phyloP scores from a whole-genome alignment of 1,140 invertebrate genomes.

The Phymastichus coffea region DNA sequence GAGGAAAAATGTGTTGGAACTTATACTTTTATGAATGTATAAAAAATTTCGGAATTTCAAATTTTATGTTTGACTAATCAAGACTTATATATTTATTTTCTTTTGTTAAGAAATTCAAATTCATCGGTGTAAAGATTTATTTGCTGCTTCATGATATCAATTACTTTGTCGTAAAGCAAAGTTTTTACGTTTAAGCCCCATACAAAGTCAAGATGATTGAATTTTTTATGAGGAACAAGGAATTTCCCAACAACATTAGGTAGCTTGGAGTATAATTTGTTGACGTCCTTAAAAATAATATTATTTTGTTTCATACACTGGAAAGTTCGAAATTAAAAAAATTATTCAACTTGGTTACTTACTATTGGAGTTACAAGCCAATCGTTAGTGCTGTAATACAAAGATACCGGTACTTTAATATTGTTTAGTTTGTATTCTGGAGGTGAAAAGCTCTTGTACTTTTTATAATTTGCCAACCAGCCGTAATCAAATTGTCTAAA shows the following conservation, averaged over 20 bases:
- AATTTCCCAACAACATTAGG: neutral
- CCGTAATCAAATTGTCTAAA: slow-evolving; percentile 5
- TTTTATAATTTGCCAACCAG: neutral
- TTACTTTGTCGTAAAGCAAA: neutral
- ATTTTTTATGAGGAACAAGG: neutral
- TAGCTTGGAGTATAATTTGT: neutral
- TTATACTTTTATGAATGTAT: too few species aligned
- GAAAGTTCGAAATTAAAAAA: neutral
- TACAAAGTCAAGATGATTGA: slow-evolving; percentile 9
- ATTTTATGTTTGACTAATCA: too few species aligned
- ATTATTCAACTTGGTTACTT: neutral
- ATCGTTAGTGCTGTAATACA: slow-evolving; percentile 2
- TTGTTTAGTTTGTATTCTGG: slow-evolving; percentile 1
- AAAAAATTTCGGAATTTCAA: too few species aligned
- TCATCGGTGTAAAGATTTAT: too few species aligned
- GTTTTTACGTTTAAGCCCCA: neutral
- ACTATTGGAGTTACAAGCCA: neutral
- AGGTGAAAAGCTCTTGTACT: neutral
- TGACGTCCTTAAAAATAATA: slow-evolving; percentile 4
- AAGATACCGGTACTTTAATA: neutral
- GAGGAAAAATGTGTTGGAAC: too few species aligned
- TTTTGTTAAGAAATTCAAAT: too few species aligned
- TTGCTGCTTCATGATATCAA: neutral
- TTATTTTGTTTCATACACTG: neutral
- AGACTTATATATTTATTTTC: too few species aligned